phyloP scores from a whole-genome alignment of 2,797 vertebrate genomes.

The Odontamblyopus lacepedii region DNA sequence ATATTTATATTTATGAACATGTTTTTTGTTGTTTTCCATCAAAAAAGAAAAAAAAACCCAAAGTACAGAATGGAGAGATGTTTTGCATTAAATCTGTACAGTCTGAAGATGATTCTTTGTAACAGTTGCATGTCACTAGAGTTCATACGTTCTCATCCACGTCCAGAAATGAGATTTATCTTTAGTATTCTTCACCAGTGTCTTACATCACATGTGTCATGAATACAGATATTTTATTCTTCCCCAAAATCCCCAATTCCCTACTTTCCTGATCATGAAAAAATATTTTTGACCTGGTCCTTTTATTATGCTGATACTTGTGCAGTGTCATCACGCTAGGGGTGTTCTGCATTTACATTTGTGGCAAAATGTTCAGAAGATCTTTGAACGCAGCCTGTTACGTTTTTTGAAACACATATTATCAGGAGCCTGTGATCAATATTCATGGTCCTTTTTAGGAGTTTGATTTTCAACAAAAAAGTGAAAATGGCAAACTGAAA shows the following conservation, averaged over 20 bases:
- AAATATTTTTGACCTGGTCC: too few species aligned
- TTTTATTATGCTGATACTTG: too few species aligned
- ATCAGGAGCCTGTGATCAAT: too few species aligned
- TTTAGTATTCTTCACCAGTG: not conserved
- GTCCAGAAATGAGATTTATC: conserved; percentile 57
- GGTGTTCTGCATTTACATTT: too few species aligned
- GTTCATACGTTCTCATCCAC: conserved; percentile 75
- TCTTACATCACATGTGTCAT: not conserved
- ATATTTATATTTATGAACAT: conserved; percentile 10
- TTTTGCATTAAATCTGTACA: conserved; percentile 47
- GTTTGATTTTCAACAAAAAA: too few species aligned
- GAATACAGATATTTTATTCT: conserved; percentile 1
- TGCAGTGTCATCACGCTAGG: too few species aligned
- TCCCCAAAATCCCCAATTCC: not conserved
- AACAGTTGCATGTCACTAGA: conserved; percentile 87
- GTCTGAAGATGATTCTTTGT: conserved; percentile 55
- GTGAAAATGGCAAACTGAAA: too few species aligned
- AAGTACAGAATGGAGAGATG: conserved; percentile 45
- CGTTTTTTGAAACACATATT: too few species aligned
- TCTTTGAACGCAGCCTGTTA: too few species aligned
- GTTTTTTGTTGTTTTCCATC: conserved; percentile 28
- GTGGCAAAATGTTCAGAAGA: too few species aligned
- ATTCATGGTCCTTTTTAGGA: too few species aligned
- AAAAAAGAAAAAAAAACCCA: conserved; percentile 54
- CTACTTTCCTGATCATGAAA: not conserved